Percentiles rank a stretch among this genome's conserved stretches.
Evolutionary conservation across 2,113 vertebrate species (phyloP).

Genomic region (Isurus oxyrinchus): DNA sequence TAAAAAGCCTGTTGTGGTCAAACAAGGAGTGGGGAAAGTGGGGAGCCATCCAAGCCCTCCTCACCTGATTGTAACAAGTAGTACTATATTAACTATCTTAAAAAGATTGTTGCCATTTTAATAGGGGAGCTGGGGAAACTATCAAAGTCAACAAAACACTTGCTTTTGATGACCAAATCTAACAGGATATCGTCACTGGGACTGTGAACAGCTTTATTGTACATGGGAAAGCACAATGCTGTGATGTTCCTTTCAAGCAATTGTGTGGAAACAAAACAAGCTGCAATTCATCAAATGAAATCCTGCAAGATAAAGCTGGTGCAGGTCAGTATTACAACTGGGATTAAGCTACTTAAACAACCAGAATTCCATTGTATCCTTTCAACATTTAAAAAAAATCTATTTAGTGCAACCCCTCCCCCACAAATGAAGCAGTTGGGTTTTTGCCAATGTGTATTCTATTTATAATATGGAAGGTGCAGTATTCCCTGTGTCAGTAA

Average conservation of each 20-base stretch:
- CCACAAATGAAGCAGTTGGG: background rate
- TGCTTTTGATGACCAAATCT: background rate
- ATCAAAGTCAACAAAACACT: background rate
- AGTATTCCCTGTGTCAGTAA: background rate
- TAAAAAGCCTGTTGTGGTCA: background rate
- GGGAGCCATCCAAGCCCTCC: no score
- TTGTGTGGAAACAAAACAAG: background rate
- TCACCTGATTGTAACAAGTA: no score
- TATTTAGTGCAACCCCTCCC: background rate
- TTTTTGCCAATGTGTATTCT: background rate
- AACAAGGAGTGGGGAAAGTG: no score
- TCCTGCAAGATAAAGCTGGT: background rate
- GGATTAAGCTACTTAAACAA: background rate
- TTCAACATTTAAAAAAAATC: background rate
- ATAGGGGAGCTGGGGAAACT: background rate
- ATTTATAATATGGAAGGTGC: background rate
- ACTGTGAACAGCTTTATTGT: background rate
- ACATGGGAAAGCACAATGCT: background rate
- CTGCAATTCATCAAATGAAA: background rate
- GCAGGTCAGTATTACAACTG: background rate
- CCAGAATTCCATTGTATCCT: background rate
- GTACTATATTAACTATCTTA: background rate
- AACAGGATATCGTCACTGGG: background rate
- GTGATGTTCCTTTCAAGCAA: background rate
- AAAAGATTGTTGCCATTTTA: background rate